Evolutionary conservation across 2,797 vertebrate species (phyloP).

Genomic region (Etheostoma nigrum): DNA sequence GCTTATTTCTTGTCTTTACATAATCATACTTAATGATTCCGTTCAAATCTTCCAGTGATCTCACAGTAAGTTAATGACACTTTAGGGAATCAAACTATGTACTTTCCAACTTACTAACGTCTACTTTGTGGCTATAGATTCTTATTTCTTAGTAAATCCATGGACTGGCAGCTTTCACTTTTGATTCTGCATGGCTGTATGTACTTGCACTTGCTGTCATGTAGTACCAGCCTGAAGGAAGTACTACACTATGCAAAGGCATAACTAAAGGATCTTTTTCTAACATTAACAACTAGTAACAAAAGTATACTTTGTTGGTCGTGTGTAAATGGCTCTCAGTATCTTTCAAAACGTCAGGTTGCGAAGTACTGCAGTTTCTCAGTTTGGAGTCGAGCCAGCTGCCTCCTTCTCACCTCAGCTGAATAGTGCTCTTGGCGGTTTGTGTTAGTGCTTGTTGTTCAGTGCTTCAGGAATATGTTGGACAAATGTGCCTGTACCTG

Average conservation of each 20-base stretch:
- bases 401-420: constrained; percentile 33
- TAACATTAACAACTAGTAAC: too few relatives aligned
- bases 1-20: not conserved
- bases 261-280: not conserved
- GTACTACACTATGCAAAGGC: not conserved
- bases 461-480: constrained; percentile 45
- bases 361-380: constrained; percentile 14
- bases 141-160: not conserved
- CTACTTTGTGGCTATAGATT: not conserved
- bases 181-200: not conserved
- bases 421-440: constrained; percentile 47
- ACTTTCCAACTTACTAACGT: not conserved
- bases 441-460: constrained; percentile 56
- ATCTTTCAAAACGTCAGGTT: not conserved
- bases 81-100: not conserved
- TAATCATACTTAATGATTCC: not conserved
- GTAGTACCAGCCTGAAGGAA: not conserved
- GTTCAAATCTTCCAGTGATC: not conserved
- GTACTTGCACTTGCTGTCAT: not conserved
- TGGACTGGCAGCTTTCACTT: not conserved
- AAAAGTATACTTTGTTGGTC: not conserved
- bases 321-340: not conserved
- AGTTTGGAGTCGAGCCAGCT: constrained; percentile 62
- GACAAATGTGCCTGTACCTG: constrained; percentile 39
- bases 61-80: not conserved